Base-by-base conservation (phyloP, 2,888 invertebrate genomes). In the Nomada ruficornis region DNA sequence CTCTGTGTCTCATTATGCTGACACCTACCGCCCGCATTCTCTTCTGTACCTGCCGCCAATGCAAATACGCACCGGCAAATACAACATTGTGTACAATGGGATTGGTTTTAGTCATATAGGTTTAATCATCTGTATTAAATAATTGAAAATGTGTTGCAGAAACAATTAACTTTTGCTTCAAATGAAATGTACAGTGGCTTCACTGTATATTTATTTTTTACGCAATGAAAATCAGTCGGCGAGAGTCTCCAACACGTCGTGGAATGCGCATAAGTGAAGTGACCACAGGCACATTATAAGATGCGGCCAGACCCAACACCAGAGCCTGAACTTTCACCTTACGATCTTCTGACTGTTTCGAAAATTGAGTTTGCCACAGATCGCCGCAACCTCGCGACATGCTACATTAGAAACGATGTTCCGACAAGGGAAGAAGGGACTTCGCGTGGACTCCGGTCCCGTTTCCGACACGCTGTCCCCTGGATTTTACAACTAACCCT, bases 301-400 rank as follows among this genome's bases (percentile, higher is more conserved):
- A 50, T 5, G 18, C 44, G 36, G 2, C 2, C 5, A 36, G 70
- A 71, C 50, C 47, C 59, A 64, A 23, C 63, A 52, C 70, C 67
- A 52, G 62, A 29, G 47, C 44, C 57, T 57, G 44, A 82, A 86
- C 82, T 83, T 81, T 80, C 73, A 57, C 72, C 80, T 72, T 77
- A 60, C 68, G 57, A 42, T 73, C 63, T 72, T 63, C 68, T 63
- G 70, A 79, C 68, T 78, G 80, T 86, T 84, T 79, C 80, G 85
- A 84, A 87, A 87, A 87, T 87, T 77, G 85, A 85, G 85, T 87
- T 87, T 85, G 80, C 87, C 47, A 83, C 62, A 82, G 82, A 87
- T 86, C 76, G 62, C 79, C 80, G 67, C 70, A 85, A 77, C 59
- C 75, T 68, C 82, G 82, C 72, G 60, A 50, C 76, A 55, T 20